These are phyloP conservation scores for Vidua chalybeata DNA, from an alignment of 2,113 vertebrate genomes.

Conservation along the genomic window DNA sequence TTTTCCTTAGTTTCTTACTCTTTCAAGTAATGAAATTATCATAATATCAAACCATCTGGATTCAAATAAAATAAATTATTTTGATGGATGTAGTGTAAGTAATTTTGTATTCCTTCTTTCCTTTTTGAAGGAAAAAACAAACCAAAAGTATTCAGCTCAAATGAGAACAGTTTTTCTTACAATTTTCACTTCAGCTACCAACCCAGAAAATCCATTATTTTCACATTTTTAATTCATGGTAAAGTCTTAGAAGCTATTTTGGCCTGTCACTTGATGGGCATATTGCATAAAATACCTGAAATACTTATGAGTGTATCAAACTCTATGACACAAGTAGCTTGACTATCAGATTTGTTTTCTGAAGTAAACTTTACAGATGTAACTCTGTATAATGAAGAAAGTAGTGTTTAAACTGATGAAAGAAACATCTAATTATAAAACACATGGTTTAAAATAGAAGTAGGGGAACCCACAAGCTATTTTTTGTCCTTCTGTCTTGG, in stretches of 20 bases:
- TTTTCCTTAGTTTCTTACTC: not conserved
- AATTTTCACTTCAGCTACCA: slow-evolving; percentile 32
- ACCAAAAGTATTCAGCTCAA: slow-evolving; percentile 10
- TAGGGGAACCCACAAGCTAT: not conserved
- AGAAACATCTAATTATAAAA: not conserved
- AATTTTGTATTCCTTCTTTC: not conserved
- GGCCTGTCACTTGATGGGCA: slow-evolving; percentile 43
- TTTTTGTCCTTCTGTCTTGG: slow-evolving; percentile 13
- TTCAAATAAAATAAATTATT: not conserved
- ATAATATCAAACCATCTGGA: not conserved
- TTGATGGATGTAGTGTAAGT: not conserved
- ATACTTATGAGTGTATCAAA: slow-evolving; percentile 60
- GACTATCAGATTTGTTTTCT: slow-evolving; percentile 40
- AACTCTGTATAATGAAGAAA: slow-evolving; percentile 22
- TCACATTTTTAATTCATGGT: slow-evolving; percentile 66
- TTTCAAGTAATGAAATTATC: not conserved
- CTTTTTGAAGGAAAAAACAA: not conserved
- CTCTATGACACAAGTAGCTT: slow-evolving; percentile 11
- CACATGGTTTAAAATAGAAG: not conserved
- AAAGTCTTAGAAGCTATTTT: slow-evolving; percentile 52
- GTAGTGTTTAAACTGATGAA: not conserved
- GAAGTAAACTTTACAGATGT: slow-evolving; percentile 33
- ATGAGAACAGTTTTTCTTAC: not conserved
- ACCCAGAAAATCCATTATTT: slow-evolving; percentile 58
- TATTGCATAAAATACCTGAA: slow-evolving; percentile 59